Base-by-base conservation (phyloP, 2,888 invertebrate genomes). In the Cordilura impudica region DNA sequence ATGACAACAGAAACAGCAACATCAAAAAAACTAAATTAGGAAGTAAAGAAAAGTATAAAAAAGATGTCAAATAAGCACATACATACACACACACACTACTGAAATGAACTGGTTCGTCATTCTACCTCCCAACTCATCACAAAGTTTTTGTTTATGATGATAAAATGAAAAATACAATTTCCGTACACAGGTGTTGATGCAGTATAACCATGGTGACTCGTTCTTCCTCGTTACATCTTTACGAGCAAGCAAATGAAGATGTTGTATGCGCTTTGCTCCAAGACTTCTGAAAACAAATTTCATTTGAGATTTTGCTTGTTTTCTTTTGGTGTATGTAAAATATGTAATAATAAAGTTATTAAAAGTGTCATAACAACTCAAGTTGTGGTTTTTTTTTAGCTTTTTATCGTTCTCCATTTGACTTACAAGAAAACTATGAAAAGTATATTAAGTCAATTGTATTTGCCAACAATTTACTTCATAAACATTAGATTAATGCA, bases 351-450 rank as follows among this genome's bases (percentile, higher is more conserved):
- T 86, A 88, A 88, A 88, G 86, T 88, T 88, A 88, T 88, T 87
- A 86, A 88, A 88, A 88, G 86, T 88, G 88, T 88, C 87, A 88
- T 87, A 87, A 86, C 87, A 88, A 87, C 87, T 86, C 84, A 84
- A 81, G 77, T 81, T 81, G 75, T 77, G 78, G 75, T 80, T 76
- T 60, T 53, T 70, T 69, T 35, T 53, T 69, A 54, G 51, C 66
- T 54, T 56, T 72, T 71, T n/a, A 43, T 67, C 60, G 54, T 71
- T 56, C 35, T 71, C 21, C 49, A 47, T 51, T 67, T 75, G 61
- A 58, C 56, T 75, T n/a, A 39, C 61, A 71, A 58, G 67, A 43
- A 79, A 79, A 51, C 56, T 56, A 21, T 18, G 53, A 66, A 71
- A 70, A 70, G 47, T 51, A 66, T 14, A 71, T 70, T 45, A 72